These are phyloP conservation scores for Drosophila picticornis DNA, from an alignment of 2,888 invertebrate genomes.

Conservation along the genomic window DNA sequence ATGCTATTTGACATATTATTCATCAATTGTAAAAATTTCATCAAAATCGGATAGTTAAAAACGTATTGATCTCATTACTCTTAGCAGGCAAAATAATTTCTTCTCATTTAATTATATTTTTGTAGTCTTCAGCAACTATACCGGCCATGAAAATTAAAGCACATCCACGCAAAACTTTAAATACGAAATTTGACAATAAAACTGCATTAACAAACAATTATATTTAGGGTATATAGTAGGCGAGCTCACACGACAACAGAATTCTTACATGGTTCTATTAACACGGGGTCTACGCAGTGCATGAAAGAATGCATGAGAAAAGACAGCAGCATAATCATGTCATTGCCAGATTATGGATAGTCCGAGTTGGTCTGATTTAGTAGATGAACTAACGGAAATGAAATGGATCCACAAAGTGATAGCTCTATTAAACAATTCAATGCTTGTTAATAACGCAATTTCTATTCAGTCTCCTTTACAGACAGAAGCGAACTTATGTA, in stretches of 20 bases:
- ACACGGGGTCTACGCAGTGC: not conserved
- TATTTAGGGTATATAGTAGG: not conserved
- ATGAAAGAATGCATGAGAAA: not conserved
- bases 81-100: not conserved
- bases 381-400: not conserved
- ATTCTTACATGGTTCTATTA: not conserved
- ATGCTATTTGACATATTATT: not conserved
- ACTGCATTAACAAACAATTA: not conserved
- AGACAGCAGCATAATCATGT: not conserved
- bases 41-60: not conserved
- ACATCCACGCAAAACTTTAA: too few species aligned
- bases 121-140: not conserved
- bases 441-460: not conserved
- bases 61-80: not conserved
- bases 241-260: not conserved
- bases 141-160: too few species aligned
- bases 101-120: not conserved
- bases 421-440: conserved; percentile 5
- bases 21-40: not conserved
- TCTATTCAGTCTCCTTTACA: not conserved
- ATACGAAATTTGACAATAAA: too few species aligned
- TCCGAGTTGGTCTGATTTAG: not conserved
- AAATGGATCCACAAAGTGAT: conserved; percentile 9
- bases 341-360: not conserved
- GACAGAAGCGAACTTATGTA: not conserved